Percentiles rank a stretch among this genome's conserved stretches.
Evolutionary conservation across 2,888 invertebrate genomes (phyloP).

Genomic region (Amphipoea lucens): DNA sequence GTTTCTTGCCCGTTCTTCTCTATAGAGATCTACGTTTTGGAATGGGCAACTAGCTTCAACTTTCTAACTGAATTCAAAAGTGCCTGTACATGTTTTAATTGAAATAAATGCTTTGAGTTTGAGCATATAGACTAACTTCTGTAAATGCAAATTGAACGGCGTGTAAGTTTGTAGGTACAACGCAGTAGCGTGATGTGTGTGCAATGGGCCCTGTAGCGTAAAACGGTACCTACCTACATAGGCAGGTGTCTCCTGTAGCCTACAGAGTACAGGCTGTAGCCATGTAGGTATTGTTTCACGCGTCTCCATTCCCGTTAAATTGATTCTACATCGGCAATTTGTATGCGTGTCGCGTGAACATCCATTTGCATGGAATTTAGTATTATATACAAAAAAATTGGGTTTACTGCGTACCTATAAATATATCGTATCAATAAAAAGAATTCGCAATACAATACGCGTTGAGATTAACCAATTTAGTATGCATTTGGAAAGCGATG

Average conservation of each 20-base stretch:
- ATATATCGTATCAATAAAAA: conserved; percentile 21
- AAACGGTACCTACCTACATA: not conserved
- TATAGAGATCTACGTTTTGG: no score
- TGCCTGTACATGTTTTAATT: no score
- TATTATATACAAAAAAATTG: conserved; percentile 39
- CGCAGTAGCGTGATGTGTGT: not conserved
- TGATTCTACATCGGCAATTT: conserved; percentile 52
- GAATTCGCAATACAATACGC: conserved; percentile 21
- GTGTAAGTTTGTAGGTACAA: conserved; percentile 10
- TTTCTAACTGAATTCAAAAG: no score
- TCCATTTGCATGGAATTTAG: conserved; percentile 49
- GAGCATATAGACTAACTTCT: not conserved
- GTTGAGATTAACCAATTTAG: conserved; percentile 33
- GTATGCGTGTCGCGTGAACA: conserved; percentile 55
- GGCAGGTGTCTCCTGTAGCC: not conserved
- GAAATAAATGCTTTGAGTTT: no score
- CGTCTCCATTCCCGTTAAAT: conserved; percentile 41
- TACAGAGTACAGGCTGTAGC: not conserved
- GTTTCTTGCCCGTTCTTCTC: no score
- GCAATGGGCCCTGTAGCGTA: not conserved
- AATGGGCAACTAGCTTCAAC: no score
- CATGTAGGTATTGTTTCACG: conserved; percentile 23
- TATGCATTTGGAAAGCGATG: conserved; percentile 14
- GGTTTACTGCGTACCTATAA: conserved; percentile 25
- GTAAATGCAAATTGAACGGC: conserved; percentile 12